These are phyloP conservation scores for Rhopilema esculentum DNA, from an alignment of 30 jellyfish, hydroid and myxozoan species.

Conservation along the genomic window DNA sequence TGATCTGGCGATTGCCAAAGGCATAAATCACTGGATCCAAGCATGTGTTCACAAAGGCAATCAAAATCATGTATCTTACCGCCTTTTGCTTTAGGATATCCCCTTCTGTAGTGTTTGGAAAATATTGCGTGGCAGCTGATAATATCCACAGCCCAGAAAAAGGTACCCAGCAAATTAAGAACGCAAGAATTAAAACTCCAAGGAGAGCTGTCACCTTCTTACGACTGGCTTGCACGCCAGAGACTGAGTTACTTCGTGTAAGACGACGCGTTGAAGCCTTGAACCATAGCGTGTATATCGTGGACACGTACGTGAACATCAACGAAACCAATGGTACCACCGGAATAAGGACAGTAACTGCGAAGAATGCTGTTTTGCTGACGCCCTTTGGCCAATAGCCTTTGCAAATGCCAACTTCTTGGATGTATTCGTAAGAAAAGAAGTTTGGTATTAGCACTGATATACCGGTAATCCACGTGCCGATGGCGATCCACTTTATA, in stretches of 20 bases:
- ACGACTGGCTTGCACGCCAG: conserved; percentile 60
- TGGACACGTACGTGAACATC: conserved; percentile 76
- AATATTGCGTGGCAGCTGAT: conserved; percentile 71
- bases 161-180: conserved; percentile 79
- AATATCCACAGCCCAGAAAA: conserved; percentile 79
- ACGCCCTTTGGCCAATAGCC: conserved; percentile 89
- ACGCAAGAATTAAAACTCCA: conserved; percentile 75
- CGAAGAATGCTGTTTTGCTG: conserved; percentile 42
- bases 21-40: conserved; percentile 90
- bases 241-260: conserved; percentile 37
- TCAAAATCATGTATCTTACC: conserved; percentile 44
- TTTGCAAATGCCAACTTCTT: conserved; percentile 56
- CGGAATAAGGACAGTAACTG: conserved; percentile 63
- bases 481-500: conserved; percentile 51
- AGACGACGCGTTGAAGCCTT: conserved; percentile 45
- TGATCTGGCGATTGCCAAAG: conserved; percentile 64
- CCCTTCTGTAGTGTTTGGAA: conserved; percentile 42
- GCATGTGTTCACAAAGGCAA: conserved; percentile 74
- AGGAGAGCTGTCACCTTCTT: conserved; percentile 68
- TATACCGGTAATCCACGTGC: conserved; percentile 68
- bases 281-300: conserved; percentile 81
- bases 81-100: conserved; percentile 29
- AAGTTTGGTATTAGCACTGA: conserved; percentile 73
- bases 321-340: conserved; percentile 68
- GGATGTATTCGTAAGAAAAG: conserved; percentile 71